phyloP scores from a whole-genome alignment of 2,113 vertebrate genomes.

The Paracanthobrama guichenoti region DNA sequence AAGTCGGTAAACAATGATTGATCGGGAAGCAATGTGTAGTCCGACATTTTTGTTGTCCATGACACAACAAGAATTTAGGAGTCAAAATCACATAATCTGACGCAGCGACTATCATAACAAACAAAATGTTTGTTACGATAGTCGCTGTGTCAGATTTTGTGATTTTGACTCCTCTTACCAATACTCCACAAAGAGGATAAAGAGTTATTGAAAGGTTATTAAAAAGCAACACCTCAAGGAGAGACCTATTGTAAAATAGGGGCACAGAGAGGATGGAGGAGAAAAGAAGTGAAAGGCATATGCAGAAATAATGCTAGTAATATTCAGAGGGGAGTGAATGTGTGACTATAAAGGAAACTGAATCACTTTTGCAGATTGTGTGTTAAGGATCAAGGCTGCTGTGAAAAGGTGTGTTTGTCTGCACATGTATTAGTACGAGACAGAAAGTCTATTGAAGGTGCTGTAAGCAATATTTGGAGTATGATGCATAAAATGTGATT shows the following conservation, averaged over 20 bases:
- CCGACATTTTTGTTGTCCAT: no score
- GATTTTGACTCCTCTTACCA: no score
- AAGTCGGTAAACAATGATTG: no score
- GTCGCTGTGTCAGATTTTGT: no score
- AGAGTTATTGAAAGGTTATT: background rate
- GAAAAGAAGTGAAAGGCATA: background rate
- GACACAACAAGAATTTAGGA: no score
- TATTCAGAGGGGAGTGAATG: background rate
- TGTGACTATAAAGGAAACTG: constrained; percentile 11
- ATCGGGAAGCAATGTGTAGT: no score
- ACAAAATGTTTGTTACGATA: no score
- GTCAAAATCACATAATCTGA: no score
- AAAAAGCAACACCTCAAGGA: background rate
- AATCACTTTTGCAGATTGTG: constrained; percentile 31
- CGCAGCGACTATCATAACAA: no score
- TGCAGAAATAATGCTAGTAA: background rate
- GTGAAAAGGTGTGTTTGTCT: constrained; percentile 27
- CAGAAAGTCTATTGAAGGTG: background rate
- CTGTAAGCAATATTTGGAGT: background rate
- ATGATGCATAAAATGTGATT: background rate
- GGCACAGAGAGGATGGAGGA: background rate
- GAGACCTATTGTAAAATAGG: background rate
- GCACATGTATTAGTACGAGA: background rate
- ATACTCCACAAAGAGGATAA: background rate
- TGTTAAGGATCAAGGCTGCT: constrained; percentile 43